phyloP scores from a whole-genome alignment of 1,140 invertebrate species.

The Anastrepha ludens region DNA sequence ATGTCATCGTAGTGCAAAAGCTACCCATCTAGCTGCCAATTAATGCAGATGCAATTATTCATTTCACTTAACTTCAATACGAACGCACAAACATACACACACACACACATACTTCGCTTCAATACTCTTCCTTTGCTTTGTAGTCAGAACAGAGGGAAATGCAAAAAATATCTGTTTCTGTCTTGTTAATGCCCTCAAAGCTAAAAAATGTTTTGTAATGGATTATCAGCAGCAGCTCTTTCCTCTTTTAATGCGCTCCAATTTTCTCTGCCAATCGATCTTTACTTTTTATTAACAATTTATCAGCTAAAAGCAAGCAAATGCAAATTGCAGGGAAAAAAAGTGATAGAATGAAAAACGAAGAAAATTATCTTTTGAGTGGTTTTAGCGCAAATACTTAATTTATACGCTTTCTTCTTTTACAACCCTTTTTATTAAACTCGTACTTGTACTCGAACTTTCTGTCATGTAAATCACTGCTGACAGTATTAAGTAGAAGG shows the following conservation, averaged over 20 bases:
- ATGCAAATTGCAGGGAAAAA: neutral
- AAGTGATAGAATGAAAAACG: neutral
- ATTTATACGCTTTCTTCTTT: constrained; percentile 3
- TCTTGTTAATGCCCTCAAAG: constrained; percentile 22
- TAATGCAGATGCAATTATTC: neutral
- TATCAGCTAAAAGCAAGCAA: neutral
- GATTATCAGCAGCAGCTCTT: constrained; percentile 27
- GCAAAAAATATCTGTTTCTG: neutral
- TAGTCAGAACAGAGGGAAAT: neutral
- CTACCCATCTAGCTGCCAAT: no score
- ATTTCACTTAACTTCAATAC: neutral
- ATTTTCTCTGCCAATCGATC: constrained; percentile 36
- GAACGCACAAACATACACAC: no score
- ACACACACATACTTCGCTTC: neutral
- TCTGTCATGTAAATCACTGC: constrained; percentile 25
- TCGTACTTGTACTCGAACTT: neutral
- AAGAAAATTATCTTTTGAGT: constrained; percentile 16
- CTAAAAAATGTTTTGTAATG: constrained; percentile 3
- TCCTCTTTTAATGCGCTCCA: neutral
- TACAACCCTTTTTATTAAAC: neutral
- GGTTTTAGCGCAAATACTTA: constrained; percentile 11
- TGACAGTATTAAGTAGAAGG: constrained; percentile 32
- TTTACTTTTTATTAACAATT: constrained; percentile 12
- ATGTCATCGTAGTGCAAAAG: no score
- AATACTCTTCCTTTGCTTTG: neutral